Evolutionary conservation across 2,888 invertebrate species (phyloP).

Genomic region (Colostygia pectinataria): DNA sequence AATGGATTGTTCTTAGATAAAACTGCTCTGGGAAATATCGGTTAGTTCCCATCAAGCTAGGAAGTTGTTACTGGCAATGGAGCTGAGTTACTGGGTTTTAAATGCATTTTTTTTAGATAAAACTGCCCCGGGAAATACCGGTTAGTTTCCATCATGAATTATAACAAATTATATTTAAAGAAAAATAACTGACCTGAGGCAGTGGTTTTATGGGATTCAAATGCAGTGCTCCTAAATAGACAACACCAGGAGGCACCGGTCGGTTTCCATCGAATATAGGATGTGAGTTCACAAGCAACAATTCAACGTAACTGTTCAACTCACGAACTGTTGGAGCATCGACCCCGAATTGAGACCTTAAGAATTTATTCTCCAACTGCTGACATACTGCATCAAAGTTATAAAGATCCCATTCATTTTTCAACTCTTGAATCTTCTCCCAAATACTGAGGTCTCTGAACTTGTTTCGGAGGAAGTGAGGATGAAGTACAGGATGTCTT

Average conservation of each 20-base stretch:
- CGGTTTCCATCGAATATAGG: constrained; percentile 43
- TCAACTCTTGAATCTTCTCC: constrained; percentile 34
- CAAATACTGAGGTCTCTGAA: constrained; percentile 28
- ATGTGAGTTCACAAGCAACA: constrained; percentile 44
- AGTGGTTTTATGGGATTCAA: constrained; percentile 38
- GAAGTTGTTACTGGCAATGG: no score
- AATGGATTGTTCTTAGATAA: no score
- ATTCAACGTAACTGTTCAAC: constrained; percentile 39
- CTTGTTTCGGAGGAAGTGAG: constrained; percentile 32
- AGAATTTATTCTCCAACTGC: constrained; percentile 31
- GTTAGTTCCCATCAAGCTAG: no score
- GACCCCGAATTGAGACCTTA: constrained; percentile 39
- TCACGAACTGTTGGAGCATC: constrained; percentile 38
- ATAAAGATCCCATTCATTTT: constrained; percentile 32
- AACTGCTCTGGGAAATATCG: no score
- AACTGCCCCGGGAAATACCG: constrained; percentile 45
- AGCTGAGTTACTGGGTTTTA: constrained; percentile 38
- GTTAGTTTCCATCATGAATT: constrained; percentile 45
- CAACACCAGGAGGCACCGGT: constrained; percentile 45
- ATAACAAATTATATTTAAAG: no score
- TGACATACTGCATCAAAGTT: constrained; percentile 15
- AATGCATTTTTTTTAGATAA: constrained; percentile 43
- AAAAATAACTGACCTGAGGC: constrained; percentile 37
- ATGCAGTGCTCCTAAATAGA: constrained; percentile 44
- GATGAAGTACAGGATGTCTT: constrained; percentile 39